Conservation (phyloP, 2,797 vertebrate genomes). For the Leucoraja ocellata region DNA sequence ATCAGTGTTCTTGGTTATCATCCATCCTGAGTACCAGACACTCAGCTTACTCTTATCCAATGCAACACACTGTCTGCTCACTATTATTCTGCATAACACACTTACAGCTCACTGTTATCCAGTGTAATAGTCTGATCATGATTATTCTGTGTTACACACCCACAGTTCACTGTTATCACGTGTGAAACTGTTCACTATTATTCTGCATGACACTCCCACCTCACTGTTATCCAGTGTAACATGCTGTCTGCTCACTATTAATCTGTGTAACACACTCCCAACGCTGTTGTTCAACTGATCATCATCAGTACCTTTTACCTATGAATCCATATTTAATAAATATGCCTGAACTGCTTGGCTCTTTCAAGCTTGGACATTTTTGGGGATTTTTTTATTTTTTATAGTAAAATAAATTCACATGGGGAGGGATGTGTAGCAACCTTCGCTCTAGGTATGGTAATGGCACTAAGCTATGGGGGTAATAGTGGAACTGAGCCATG, state of each 20-base stretch:
- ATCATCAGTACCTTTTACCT: background rate
- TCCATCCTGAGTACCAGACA: too few species aligned
- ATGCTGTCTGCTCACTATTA: background rate
- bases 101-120: too few species aligned
- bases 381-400: background rate
- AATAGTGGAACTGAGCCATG: too few species aligned
- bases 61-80: too few species aligned
- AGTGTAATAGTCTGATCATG: too few species aligned
- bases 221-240: background rate
- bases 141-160: too few species aligned
- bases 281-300: background rate
- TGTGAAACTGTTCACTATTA: background rate
- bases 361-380: background rate
- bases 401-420: background rate
- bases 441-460: too few species aligned
- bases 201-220: background rate
- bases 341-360: background rate
- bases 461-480: too few species aligned
- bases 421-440: background rate
- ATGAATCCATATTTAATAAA: background rate
- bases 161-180: background rate
- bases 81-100: too few species aligned
- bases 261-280: background rate
- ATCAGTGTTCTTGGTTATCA: too few species aligned
- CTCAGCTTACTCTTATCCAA: too few species aligned